These are phyloP conservation scores for Rhinolophus ferrumequinum DNA, from an alignment of 2,113 vertebrate genomes.

Conservation along the genomic window DNA sequence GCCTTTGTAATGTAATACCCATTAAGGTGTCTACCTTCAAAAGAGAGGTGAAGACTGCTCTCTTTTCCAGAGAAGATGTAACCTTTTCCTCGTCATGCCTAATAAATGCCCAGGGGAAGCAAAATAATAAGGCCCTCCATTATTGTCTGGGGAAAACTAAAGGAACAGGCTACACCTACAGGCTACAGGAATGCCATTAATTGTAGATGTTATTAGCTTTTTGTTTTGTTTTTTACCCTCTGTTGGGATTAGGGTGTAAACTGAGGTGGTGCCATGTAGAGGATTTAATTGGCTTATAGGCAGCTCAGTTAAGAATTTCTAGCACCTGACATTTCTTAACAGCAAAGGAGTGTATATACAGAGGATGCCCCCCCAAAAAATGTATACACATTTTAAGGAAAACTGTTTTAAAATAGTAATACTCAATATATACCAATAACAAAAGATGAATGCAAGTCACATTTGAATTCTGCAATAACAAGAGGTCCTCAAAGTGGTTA, in stretches of 20 bases:
- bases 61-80: conserved; percentile 52
- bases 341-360: background rate
- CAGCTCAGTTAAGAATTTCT: conserved; percentile 38
- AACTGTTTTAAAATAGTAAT: too few relatives aligned
- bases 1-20: conserved; percentile 10
- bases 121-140: conserved; percentile 65
- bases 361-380: too few relatives aligned
- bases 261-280: conserved; percentile 18
- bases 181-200: conserved; percentile 69
- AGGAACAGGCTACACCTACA: conserved; percentile 42
- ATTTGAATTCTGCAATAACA: too few relatives aligned
- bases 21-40: background rate
- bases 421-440: too few relatives aligned
- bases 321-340: background rate
- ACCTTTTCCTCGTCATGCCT: conserved; percentile 43
- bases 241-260: conserved; percentile 34
- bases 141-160: conserved; percentile 54
- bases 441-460: too few relatives aligned
- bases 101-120: conserved; percentile 54
- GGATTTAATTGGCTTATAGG: conserved; percentile 55
- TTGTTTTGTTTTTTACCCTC: background rate
- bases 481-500: too few relatives aligned
- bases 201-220: conserved; percentile 38
- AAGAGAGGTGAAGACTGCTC: background rate
- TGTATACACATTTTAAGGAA: too few relatives aligned